A percentile compares a stretch with the other conserved stretches of the same genome.
phyloP scores from a whole-genome alignment of 2,888 invertebrate species.

The Drosophila siamana region DNA sequence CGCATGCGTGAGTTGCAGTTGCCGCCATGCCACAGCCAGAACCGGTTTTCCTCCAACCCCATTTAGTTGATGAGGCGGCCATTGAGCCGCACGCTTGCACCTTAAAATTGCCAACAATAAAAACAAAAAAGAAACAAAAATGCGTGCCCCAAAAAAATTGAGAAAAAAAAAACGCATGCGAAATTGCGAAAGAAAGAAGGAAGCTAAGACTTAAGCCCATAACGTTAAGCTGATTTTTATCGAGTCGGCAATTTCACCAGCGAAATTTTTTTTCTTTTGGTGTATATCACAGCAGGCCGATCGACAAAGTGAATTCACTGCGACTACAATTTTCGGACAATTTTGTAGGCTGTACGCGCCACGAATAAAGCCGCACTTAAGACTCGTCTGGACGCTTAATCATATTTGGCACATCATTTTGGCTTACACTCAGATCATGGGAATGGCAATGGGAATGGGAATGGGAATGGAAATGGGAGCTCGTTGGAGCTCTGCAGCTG shows the following conservation, averaged over 20 bases:
- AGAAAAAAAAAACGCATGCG: too few relatives aligned
- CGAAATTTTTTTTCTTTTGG: constrained; percentile 10
- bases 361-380: constrained; percentile 47
- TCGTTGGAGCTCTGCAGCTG: constrained; percentile 1
- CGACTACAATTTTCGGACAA: constrained; percentile 59
- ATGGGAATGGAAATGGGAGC: constrained; percentile 16
- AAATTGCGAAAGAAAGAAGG: constrained; percentile 6
- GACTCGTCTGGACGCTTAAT: constrained; percentile 43
- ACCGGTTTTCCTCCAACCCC: constrained; percentile 51
- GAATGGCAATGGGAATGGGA: constrained; percentile 12
- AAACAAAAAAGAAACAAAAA: constrained; percentile 14
- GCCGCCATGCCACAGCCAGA: constrained; percentile 61
- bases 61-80: constrained; percentile 51
- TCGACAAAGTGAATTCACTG: constrained; percentile 55
- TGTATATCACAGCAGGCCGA: constrained; percentile 23
- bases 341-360: constrained; percentile 62
- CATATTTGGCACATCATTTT: constrained; percentile 70
- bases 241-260: constrained; percentile 64
- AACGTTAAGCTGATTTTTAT: constrained; percentile 74
- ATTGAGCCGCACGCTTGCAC: constrained; percentile 62
- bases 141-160: constrained; percentile 45
- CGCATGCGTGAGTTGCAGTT: constrained; percentile 57
- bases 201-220: constrained; percentile 46
- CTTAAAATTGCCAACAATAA: constrained; percentile 49
- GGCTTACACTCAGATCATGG: constrained; percentile 7